Evolutionary conservation across 2,797 vertebrate species (phyloP).

Genomic region (Pempheris klunzingeri): DNA sequence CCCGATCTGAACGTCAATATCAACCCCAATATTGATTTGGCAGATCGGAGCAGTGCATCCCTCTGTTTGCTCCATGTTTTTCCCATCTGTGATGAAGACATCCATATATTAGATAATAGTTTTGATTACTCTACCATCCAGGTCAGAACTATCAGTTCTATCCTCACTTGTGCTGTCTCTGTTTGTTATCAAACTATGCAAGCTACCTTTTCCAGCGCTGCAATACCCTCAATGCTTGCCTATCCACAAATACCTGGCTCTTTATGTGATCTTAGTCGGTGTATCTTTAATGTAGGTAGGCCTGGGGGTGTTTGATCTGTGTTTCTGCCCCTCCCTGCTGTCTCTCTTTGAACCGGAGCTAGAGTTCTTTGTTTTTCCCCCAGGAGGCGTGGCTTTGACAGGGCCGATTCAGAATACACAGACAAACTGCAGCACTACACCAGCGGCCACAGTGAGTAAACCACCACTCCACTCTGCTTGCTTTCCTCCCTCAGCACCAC

Average conservation of each 20-base stretch:
- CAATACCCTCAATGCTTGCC: constrained; percentile 10
- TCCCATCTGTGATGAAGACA: not conserved
- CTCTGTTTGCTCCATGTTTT: not conserved
- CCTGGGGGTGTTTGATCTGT: constrained; percentile 63
- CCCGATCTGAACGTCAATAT: not conserved
- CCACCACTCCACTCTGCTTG: constrained; percentile 26
- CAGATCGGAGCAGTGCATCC: not conserved
- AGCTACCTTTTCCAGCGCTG: constrained; percentile 3
- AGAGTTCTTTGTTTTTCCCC: constrained; percentile 87
- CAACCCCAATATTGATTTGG: not conserved
- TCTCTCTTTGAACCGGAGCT: constrained; percentile 70
- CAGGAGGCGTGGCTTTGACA: constrained; percentile 97
- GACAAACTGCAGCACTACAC: constrained; percentile 99
- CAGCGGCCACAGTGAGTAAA: constrained; percentile 99
- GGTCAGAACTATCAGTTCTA: not conserved
- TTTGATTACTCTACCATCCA: not conserved
- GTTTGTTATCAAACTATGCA: not conserved
- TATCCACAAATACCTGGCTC: constrained; percentile 1
- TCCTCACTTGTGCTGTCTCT: not conserved
- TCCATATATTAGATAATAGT: too few species aligned
- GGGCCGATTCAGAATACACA: constrained; percentile 97
- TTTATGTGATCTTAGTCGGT: constrained; percentile 20
- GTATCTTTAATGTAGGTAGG: constrained; percentile 39
- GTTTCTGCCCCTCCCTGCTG: constrained; percentile 47
- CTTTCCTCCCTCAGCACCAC: constrained; percentile 28